These are phyloP conservation scores for Pocillopora damicornis DNA, from an alignment of 64 coral and sea anemone species.

Conservation along the genomic window DNA sequence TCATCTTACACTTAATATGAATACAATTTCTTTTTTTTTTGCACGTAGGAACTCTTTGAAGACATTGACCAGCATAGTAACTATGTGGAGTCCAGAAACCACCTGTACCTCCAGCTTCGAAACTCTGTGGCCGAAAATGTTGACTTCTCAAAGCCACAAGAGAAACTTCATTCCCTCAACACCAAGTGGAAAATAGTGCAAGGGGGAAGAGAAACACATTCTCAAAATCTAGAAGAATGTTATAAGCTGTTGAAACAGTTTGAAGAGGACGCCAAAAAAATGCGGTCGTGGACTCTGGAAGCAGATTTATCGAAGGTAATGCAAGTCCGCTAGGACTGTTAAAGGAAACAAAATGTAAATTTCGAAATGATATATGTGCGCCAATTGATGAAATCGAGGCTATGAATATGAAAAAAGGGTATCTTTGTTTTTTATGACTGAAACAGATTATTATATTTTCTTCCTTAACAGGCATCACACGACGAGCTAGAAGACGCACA, in stretches of 20 bases:
- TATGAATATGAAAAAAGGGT: too few species aligned
- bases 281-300: slow-evolving; percentile 64
- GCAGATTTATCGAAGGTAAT: slow-evolving; percentile 58
- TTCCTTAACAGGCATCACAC: slow-evolving; percentile 47
- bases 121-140: slow-evolving; percentile 62
- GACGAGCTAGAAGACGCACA: slow-evolving; percentile 63
- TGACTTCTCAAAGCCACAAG: slow-evolving; percentile 71
- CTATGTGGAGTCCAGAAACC: slow-evolving; percentile 66
- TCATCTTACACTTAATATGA: neutral
- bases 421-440: neutral
- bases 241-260: slow-evolving; percentile 51
- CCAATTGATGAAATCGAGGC: too few species aligned
- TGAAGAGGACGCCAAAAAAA: slow-evolving; percentile 58
- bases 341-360: too few species aligned
- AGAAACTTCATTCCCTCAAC: slow-evolving; percentile 58
- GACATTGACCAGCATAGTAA: slow-evolving; percentile 71
- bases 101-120: slow-evolving; percentile 50
- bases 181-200: slow-evolving; percentile 69
- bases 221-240: slow-evolving; percentile 55
- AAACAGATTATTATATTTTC: neutral
- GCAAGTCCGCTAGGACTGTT: too few species aligned
- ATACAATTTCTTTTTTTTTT: neutral
- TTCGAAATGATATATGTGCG: too few species aligned
- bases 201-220: slow-evolving; percentile 47
- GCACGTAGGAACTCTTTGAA: slow-evolving; percentile 57